phyloP scores from a whole-genome alignment of 2,797 vertebrate genomes.

The Gouania willdenowi region DNA sequence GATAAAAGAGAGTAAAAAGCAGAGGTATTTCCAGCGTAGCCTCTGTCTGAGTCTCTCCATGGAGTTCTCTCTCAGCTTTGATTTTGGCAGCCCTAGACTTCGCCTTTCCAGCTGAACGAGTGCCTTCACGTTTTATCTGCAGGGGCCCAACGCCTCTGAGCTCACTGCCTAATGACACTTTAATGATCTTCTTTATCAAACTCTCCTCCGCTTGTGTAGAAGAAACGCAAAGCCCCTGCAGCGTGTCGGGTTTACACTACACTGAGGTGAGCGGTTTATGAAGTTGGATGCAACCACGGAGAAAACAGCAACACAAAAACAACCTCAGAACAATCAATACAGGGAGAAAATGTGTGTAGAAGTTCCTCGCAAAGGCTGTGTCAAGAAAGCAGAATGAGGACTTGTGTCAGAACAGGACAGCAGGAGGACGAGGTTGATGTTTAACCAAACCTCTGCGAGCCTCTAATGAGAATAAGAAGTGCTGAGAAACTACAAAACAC shows the following conservation, averaged over 20 bases:
- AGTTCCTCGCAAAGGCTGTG: conserved; percentile 11
- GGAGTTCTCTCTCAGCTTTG: conserved; percentile 3
- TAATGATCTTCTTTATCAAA: conserved; percentile 76
- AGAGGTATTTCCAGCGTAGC: neutral
- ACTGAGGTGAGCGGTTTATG: conserved; percentile 8
- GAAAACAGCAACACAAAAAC: neutral
- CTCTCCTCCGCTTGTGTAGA: conserved; percentile 46
- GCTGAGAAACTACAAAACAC: conserved; percentile 16
- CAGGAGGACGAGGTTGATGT: neutral
- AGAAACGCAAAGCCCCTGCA: conserved; percentile 54
- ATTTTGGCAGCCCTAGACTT: conserved; percentile 6
- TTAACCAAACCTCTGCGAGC: conserved; percentile 25
- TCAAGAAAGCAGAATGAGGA: conserved; percentile 23
- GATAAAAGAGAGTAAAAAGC: conserved; percentile 4
- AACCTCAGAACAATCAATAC: conserved; percentile 18
- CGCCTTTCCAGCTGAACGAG: conserved; percentile 34
- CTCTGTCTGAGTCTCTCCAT: neutral
- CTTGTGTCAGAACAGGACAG: conserved; percentile 10
- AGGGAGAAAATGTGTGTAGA: conserved; percentile 12
- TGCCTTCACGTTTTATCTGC: conserved; percentile 56
- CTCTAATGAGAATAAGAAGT: conserved; percentile 38
- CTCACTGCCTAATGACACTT: conserved; percentile 66
- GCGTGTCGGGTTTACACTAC: conserved; percentile 1
- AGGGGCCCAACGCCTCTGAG: conserved; percentile 53
- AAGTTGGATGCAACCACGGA: conserved; percentile 1